Conservation (phyloP, 2,113 vertebrate genomes). For the Campylomormyrus numenius region DNA sequence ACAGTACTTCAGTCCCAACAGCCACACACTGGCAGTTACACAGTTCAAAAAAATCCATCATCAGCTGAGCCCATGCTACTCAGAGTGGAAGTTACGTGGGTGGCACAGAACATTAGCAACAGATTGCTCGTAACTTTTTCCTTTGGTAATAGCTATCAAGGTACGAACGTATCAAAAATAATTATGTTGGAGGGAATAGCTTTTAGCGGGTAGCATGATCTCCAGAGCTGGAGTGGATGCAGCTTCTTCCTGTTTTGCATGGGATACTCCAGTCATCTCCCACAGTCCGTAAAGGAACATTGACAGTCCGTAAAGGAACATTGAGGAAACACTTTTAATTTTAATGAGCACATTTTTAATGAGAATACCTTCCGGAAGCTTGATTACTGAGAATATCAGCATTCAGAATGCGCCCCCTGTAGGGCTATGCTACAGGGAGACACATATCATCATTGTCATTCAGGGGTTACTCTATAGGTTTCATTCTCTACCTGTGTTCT, state of each 20-base stretch:
- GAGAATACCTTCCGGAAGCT: neutral
- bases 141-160: neutral
- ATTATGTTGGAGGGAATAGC: neutral
- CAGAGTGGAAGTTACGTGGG: neutral
- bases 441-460: neutral
- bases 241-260: neutral
- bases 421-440: neutral
- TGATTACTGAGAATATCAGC: neutral
- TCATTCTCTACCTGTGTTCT: conserved; percentile 52
- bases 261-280: neutral
- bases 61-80: neutral
- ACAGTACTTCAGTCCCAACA: neutral
- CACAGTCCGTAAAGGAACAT: neutral
- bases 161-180: neutral
- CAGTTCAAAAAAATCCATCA: neutral
- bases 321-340: neutral
- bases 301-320: neutral
- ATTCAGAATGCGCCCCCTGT: neutral
- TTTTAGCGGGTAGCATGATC: neutral
- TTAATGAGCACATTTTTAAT: neutral
- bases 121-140: neutral
- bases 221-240: neutral
- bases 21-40: neutral
- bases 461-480: neutral
- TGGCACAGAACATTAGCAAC: neutral